Percentiles rank a stretch among this genome's conserved stretches.
These are phyloP conservation scores for Euwallacea fornicatus DNA, from an alignment of 1,140 invertebrate genomes.

Conservation along the genomic window DNA sequence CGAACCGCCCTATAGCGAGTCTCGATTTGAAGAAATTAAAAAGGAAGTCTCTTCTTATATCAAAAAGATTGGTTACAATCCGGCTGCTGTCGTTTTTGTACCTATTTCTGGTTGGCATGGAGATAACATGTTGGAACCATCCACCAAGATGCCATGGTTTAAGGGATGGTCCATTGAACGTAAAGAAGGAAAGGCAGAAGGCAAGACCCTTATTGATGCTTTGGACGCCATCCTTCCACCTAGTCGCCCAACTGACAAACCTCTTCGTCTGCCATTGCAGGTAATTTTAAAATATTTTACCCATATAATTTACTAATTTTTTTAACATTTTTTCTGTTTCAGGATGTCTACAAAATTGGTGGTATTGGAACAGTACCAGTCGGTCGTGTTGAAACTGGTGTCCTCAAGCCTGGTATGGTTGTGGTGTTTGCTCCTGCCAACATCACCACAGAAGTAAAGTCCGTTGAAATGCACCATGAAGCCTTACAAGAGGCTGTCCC, in stretches of 20 bases:
- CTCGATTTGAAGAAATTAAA: constrained; percentile 88
- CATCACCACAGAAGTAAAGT: constrained; percentile 94
- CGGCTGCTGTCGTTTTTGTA: constrained; percentile 86
- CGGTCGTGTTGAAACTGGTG: constrained; percentile 93
- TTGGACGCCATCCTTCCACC: constrained; percentile 87
- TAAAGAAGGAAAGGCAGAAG: constrained; percentile 80
- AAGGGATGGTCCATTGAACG: constrained; percentile 87
- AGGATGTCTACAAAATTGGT: constrained; percentile 98
- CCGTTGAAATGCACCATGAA: constrained; percentile 96
- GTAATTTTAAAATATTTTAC: constrained; percentile 33
- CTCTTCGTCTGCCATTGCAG: constrained; percentile 88
- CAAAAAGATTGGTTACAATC: constrained; percentile 95
- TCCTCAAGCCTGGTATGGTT: constrained; percentile 91
- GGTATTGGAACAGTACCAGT: constrained; percentile 98
- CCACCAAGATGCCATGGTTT: constrained; percentile 84
- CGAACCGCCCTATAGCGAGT: constrained; percentile 84
- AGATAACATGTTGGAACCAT: constrained; percentile 88
- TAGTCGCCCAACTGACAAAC: constrained; percentile 82
- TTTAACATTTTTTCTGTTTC: constrained; percentile 36
- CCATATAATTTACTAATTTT: neutral
- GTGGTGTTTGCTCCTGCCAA: constrained; percentile 88
- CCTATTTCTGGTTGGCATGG: constrained; percentile 95
- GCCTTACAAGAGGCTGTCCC: constrained; percentile 82
- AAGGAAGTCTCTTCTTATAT: constrained; percentile 90
- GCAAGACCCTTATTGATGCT: constrained; percentile 85